Evolutionary conservation across 2,888 invertebrate genomes (phyloP).

Genomic region (Eudemis profundana): DNA sequence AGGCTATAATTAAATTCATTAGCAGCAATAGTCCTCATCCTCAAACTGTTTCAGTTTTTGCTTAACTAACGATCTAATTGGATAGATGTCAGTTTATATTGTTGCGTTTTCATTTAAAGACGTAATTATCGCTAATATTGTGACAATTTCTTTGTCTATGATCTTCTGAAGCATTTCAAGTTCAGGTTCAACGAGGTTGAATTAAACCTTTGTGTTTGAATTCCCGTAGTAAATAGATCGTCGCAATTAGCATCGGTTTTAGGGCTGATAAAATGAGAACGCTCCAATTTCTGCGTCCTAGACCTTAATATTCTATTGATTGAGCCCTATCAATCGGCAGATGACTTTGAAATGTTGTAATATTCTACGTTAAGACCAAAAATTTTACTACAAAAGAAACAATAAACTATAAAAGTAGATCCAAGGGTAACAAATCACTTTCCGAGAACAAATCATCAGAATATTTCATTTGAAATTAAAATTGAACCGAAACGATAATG

Average conservation of each 20-base stretch:
- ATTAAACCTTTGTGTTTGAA: conserved; percentile 6
- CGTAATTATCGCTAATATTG: background rate
- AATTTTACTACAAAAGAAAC: background rate
- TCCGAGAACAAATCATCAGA: too few relatives aligned
- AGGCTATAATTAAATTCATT: background rate
- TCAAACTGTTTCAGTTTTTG: background rate
- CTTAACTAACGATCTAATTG: background rate
- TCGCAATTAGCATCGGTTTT: conserved; percentile 30
- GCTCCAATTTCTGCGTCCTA: conserved; percentile 23
- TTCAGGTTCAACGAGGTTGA: conserved; percentile 21
- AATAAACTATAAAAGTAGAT: too few relatives aligned
- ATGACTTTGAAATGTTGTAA: conserved; percentile 10
- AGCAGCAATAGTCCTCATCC: background rate
- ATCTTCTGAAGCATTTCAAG: conserved; percentile 1
- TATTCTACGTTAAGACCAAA: background rate
- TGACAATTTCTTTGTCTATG: background rate
- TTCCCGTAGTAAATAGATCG: too few relatives aligned
- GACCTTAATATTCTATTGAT: conserved; percentile 30
- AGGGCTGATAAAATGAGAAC: conserved; percentile 4
- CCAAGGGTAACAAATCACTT: too few relatives aligned
- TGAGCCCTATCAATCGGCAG: conserved; percentile 4
- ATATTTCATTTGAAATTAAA: too few relatives aligned
- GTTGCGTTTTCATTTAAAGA: conserved; percentile 19
- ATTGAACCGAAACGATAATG: too few relatives aligned
- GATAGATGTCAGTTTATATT: background rate